phyloP scores from a whole-genome alignment of 2,113 vertebrate genomes.

The Shinisaurus crocodilurus region DNA sequence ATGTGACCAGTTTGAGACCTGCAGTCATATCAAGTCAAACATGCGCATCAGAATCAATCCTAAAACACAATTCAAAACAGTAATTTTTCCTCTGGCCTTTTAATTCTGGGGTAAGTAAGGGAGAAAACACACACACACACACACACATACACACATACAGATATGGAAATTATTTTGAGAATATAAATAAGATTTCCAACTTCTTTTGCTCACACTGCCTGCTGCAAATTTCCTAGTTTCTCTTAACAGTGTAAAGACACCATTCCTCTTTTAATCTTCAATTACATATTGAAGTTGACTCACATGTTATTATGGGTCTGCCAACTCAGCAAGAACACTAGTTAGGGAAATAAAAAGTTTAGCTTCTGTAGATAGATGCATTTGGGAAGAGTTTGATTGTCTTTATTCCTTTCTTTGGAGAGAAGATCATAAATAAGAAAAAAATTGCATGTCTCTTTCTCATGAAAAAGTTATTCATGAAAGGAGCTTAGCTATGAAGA shows the following conservation, averaged over 20 bases:
- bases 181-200: constrained; percentile 17
- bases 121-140: not conserved
- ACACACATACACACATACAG: not conserved
- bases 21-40: not conserved
- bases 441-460: constrained; percentile 4
- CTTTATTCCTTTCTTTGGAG: constrained; percentile 43
- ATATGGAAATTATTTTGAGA: constrained; percentile 33
- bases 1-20: not conserved
- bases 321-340: constrained; percentile 19
- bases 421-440: constrained; percentile 23
- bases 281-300: constrained; percentile 45
- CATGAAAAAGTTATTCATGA: constrained; percentile 20
- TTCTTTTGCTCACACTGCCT: constrained; percentile 17
- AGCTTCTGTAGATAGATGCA: not conserved
- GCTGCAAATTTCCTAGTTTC: constrained; percentile 30
- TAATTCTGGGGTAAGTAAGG: constrained; percentile 8
- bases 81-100: not conserved
- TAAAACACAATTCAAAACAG: constrained; percentile 2
- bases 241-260: constrained; percentile 20
- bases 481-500: constrained; percentile 37
- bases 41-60: not conserved
- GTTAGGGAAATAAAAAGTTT: constrained; percentile 35
- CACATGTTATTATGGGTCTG: constrained; percentile 11
- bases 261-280: constrained; percentile 50
- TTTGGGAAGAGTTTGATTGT: constrained; percentile 41